A percentile compares a stretch with the other conserved stretches of the same genome.
phyloP scores from a whole-genome alignment of 2,113 vertebrate genomes.

The Diadophis punctatus region DNA sequence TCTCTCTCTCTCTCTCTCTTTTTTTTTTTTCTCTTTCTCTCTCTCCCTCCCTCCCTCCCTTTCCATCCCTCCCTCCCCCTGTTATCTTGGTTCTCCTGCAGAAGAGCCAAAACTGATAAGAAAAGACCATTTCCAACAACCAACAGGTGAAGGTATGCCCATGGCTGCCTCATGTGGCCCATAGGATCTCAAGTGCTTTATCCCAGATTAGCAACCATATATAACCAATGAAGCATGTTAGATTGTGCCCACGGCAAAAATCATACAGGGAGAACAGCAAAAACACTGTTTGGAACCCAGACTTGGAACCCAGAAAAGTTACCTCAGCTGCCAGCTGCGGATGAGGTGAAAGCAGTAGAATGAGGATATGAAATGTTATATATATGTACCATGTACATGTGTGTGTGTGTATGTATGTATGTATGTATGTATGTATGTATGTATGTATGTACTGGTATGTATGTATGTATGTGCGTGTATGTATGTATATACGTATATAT shows the following conservation, averaged over 20 bases:
- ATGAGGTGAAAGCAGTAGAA: neutral
- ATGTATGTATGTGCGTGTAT: too few relatives aligned
- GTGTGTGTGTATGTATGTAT: too few relatives aligned
- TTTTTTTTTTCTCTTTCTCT: too few relatives aligned
- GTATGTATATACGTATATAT: too few relatives aligned
- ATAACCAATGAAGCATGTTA: neutral
- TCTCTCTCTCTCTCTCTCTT: too few relatives aligned
- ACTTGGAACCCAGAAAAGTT: neutral
- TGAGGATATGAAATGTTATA: neutral
- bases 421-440: too few relatives aligned
- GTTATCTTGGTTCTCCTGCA: neutral
- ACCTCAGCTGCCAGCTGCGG: neutral
- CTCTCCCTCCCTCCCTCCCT: too few relatives aligned
- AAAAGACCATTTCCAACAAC: neutral
- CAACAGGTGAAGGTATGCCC: neutral
- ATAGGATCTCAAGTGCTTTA: neutral
- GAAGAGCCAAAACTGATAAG: neutral
- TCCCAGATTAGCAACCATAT: neutral
- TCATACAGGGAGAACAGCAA: neutral
- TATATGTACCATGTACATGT: too few relatives aligned
- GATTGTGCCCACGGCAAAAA: neutral
- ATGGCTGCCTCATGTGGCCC: neutral
- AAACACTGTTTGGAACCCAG: neutral
- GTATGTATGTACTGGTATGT: too few relatives aligned
- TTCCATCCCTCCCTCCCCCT: neutral